Percentiles rank a stretch among this genome's conserved stretches.
These are phyloP conservation scores for Pterophyllum scalare DNA, from an alignment of 2,113 vertebrate species.

Conservation along the genomic window DNA sequence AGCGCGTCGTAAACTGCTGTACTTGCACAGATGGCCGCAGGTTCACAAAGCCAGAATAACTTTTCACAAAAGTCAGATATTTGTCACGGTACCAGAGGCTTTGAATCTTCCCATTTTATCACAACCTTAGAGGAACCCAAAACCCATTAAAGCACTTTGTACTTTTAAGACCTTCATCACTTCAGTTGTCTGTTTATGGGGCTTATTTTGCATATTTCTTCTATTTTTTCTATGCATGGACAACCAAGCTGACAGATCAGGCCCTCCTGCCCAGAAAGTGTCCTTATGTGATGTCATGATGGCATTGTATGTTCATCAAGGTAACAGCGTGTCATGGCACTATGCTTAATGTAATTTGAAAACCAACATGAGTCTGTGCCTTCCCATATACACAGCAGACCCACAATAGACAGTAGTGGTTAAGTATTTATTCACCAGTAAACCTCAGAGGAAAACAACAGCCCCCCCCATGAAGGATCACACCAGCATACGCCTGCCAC, in stretches of 20 bases:
- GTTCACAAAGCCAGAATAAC: neutral
- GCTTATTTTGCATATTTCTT: no score
- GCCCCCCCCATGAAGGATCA: neutral
- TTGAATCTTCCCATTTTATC: no score
- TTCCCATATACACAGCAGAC: neutral
- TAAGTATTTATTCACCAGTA: neutral
- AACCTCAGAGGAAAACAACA: neutral
- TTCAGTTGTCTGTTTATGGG: no score
- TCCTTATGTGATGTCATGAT: no score
- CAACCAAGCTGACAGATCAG: no score
- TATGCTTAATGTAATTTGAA: neutral
- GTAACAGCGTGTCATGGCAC: slow-evolving; percentile 11
- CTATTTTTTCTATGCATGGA: no score
- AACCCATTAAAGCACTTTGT: no score
- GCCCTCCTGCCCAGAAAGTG: no score
- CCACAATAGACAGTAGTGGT: neutral
- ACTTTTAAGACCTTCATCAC: no score
- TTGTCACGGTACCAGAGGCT: no score
- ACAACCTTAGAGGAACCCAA: no score
- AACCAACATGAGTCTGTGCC: neutral
- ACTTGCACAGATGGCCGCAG: neutral
- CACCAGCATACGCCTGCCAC: neutral
- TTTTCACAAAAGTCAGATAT: neutral
- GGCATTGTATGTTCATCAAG: slow-evolving; percentile 10
- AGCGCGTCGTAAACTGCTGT: neutral